Percentiles rank a stretch among this genome's conserved stretches.
phyloP scores from a whole-genome alignment of 2,113 vertebrate species.

The Theristicus caerulescens region DNA sequence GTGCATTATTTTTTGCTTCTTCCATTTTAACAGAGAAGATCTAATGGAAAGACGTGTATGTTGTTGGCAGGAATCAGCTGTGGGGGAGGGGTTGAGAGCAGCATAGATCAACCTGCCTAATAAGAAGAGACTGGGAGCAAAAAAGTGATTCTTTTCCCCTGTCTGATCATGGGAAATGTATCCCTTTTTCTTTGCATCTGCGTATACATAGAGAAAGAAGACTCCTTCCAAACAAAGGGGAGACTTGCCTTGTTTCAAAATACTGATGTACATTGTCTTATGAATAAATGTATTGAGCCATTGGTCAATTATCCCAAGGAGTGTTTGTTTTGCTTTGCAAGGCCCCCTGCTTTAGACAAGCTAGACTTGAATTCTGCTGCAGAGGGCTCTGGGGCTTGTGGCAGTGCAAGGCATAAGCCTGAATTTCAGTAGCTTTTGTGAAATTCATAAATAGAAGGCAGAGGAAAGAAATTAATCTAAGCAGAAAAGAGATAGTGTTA shows the following conservation, averaged over 20 bases:
- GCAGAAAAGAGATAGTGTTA: neutral
- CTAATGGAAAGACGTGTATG: neutral
- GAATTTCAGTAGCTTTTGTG: neutral
- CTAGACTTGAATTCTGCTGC: neutral
- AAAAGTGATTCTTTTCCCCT: neutral
- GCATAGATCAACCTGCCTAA: neutral
- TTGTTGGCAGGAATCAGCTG: neutral
- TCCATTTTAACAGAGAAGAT: slow-evolving; percentile 15
- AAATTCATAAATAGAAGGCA: neutral
- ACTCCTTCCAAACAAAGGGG: neutral
- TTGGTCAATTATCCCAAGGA: neutral
- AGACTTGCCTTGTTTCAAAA: neutral
- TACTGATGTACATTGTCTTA: neutral
- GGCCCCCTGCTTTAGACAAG: neutral
- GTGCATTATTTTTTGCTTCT: slow-evolving; percentile 43
- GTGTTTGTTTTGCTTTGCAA: neutral
- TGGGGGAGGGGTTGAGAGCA: neutral
- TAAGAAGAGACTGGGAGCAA: neutral
- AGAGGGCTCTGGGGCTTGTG: neutral
- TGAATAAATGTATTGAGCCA: neutral
- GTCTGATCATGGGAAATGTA: neutral
- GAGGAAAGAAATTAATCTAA: neutral
- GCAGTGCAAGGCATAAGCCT: neutral
- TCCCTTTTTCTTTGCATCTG: neutral
- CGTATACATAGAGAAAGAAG: neutral